Conservation (phyloP, 2,888 invertebrate genomes). For the Drosophila paramelanica region DNA sequence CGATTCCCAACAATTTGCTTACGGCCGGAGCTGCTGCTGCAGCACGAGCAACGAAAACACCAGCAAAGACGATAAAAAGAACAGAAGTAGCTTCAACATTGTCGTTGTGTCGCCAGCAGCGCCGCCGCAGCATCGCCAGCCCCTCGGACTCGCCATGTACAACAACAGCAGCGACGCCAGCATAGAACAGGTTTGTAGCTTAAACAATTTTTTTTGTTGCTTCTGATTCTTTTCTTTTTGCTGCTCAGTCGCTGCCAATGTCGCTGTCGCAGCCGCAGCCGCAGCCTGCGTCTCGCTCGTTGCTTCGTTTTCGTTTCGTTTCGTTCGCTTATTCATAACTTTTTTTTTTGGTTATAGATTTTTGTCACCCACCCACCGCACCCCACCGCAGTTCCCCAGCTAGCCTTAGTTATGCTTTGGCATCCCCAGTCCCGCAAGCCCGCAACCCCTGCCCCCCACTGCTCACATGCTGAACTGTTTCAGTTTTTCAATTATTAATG, state of each 20-base stretch:
- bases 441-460: background rate
- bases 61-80: constrained; percentile 27
- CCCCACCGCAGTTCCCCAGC: background rate
- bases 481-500: constrained; percentile 80
- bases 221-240: constrained; percentile 15
- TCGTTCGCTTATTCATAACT: constrained; percentile 74
- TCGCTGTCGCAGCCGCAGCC: constrained; percentile 15
- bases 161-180: constrained; percentile 47
- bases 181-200: constrained; percentile 74
- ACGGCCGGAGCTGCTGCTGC: constrained; percentile 36
- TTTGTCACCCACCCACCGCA: constrained; percentile 60
- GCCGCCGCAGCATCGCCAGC: constrained; percentile 61
- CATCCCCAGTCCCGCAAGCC: constrained; percentile 11
- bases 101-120: constrained; percentile 67
- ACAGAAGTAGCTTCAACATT: constrained; percentile 59
- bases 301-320: constrained; percentile 59
- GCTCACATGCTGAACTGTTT: constrained; percentile 74
- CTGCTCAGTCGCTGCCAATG: constrained; percentile 6
- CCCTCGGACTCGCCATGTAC: constrained; percentile 65
- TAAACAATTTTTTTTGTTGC: constrained; percentile 35
- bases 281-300: constrained; percentile 27
- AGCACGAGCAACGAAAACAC: constrained; percentile 27
- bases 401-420: constrained; percentile 23
- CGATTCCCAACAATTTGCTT: constrained; percentile 63
- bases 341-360: constrained; percentile 75